Evolutionary conservation across 1,140 invertebrate species (phyloP).

Genomic region (Drosophila kikkawai): DNA sequence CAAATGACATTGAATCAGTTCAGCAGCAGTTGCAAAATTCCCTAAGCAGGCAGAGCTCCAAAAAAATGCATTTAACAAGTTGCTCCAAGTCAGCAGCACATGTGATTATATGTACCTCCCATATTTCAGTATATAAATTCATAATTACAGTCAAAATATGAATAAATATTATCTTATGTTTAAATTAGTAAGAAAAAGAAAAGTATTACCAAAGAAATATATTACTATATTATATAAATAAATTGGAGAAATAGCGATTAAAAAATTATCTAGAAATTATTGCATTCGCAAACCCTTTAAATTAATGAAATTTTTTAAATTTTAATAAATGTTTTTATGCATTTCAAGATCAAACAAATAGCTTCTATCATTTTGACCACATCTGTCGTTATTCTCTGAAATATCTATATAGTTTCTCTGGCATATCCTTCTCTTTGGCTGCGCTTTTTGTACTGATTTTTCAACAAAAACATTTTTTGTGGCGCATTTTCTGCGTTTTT

Average conservation of each 20-base stretch:
- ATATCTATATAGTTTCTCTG: slow-evolving; percentile 14
- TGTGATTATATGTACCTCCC: background rate
- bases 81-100: slow-evolving; percentile 2
- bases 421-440: slow-evolving; percentile 24
- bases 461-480: slow-evolving; percentile 82
- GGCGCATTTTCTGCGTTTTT: slow-evolving; percentile 80
- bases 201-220: no score
- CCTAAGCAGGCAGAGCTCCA: slow-evolving; percentile 17
- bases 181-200: no score
- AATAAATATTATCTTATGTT: background rate
- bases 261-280: background rate
- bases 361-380: slow-evolving; percentile 4
- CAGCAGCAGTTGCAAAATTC: slow-evolving; percentile 21
- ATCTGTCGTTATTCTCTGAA: slow-evolving; percentile 5
- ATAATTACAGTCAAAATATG: background rate
- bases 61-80: slow-evolving; percentile 40
- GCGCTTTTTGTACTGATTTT: slow-evolving; percentile 56
- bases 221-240: background rate
- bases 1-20: slow-evolving; percentile 51
- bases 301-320: background rate
- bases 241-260: no score
- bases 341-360: background rate
- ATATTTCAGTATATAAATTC: background rate
- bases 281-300: background rate
- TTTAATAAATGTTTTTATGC: background rate